phyloP scores from a whole-genome alignment of 2,113 vertebrate species.

The Eidolon helvum region DNA sequence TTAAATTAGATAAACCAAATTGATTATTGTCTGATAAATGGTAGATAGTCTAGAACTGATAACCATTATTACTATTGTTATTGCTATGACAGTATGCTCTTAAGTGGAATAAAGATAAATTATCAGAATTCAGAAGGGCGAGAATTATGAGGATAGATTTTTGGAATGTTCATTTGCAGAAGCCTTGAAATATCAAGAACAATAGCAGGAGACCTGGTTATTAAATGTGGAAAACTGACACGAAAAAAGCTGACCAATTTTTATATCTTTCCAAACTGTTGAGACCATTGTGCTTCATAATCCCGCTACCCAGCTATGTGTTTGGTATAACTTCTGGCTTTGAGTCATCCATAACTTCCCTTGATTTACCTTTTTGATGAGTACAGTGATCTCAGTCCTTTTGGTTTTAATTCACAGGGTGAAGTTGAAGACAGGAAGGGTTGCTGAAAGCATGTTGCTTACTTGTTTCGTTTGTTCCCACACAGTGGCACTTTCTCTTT shows the following conservation, averaged over 20 bases:
- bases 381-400: background rate
- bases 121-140: background rate
- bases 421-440: background rate
- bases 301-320: background rate
- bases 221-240: background rate
- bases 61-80: background rate
- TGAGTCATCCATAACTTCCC: background rate
- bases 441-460: background rate
- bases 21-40: background rate
- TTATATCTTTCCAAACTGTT: background rate
- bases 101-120: background rate
- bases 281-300: background rate
- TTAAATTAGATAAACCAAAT: background rate
- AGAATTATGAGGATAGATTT: background rate
- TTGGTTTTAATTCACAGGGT: background rate
- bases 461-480: background rate
- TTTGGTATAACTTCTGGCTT: background rate
- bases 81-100: background rate
- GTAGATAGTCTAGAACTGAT: background rate
- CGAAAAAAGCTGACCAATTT: background rate
- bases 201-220: background rate
- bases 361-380: background rate
- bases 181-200: background rate
- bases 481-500: rapidly evolving
- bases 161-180: background rate